These are phyloP conservation scores for Leptinotarsa undecemlineata DNA, from an alignment of 1,140 invertebrate species.

Conservation along the genomic window DNA sequence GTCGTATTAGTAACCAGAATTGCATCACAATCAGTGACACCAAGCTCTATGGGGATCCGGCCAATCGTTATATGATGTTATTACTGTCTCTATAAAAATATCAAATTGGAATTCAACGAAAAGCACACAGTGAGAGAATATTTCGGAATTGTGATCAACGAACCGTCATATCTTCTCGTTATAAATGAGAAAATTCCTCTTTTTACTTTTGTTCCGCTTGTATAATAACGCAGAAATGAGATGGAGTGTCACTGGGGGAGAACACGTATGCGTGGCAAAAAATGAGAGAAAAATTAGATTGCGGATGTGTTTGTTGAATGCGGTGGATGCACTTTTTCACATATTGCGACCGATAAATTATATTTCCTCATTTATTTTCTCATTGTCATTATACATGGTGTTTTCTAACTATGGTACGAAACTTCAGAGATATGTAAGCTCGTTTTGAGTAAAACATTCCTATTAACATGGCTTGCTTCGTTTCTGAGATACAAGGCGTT, in stretches of 20 bases:
- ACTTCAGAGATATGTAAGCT: no score
- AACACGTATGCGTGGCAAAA: neutral
- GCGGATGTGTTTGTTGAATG: no score
- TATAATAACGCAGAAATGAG: neutral
- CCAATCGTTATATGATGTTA: slow-evolving; percentile 8
- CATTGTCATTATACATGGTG: no score
- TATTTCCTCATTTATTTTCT: no score
- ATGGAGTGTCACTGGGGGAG: neutral
- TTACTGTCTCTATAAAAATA: neutral
- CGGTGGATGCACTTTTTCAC: no score
- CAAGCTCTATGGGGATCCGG: neutral
- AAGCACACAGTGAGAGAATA: neutral
- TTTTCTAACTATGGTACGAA: no score
- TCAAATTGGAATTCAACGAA: slow-evolving; percentile 4
- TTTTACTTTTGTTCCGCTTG: neutral
- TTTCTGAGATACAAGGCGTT: no score
- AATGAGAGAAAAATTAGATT: neutral
- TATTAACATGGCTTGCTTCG: no score
- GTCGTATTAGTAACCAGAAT: slow-evolving; percentile 3
- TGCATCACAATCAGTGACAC: slow-evolving; percentile 3
- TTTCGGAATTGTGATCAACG: slow-evolving; percentile 5
- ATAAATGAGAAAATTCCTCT: slow-evolving; percentile 6
- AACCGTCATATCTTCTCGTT: slow-evolving; percentile 2
- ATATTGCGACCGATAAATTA: no score
- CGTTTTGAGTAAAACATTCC: no score